Evolutionary conservation across 2,113 vertebrate species (phyloP), one percentile per base, ranked within the genome.

Genomic region (Erpornis zantholeuca): DNA sequence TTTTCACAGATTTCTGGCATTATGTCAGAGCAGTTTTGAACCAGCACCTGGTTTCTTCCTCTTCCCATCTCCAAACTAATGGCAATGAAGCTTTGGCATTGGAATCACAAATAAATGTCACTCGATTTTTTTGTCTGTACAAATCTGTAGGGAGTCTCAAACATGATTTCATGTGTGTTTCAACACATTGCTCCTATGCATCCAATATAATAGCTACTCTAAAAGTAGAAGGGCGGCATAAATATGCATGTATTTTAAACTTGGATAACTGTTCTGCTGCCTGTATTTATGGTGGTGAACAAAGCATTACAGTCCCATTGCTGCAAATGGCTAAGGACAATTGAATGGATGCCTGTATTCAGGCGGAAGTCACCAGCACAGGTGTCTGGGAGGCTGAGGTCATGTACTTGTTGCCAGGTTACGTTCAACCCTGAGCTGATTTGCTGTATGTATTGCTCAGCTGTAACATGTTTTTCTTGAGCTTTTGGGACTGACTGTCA

Each of bases 1-100:
- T 95, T 80, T 94, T 90, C 77, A 33, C 79, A 92, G 54, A 40
- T 73, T 42, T 90, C 73, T 83, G 87, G 80, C 76, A 66, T 60
- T 94, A 61, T 90, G 15, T 94, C 76, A 91, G 68, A 53, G 66
- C 7, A 45, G 73, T 90, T 94, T 93, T 71, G 73, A 80, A 88
- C 66, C 23, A 77, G 13, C 90, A 95, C 81, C 91, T 78, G 65
- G 17, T 88, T 95, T 89, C 59, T 54, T 84, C 56, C 29, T 91
- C 63, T 56, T 91, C 7, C 59, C 35, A 16, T 69, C 38, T 60
- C 78, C 73, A 73, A 53, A n/a, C 72, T 86, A 80, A 68, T 59
- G 69, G 76, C 56, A 69, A 6, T 44, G 31, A 49, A 92, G 65
- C 80, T 76, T 95, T 94, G 66, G 61, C 57, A 69, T 68, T 84